Evolutionary conservation across 2,888 invertebrate species (phyloP), one percentile per base, ranked within the genome.

Genomic region (Arge pagana): DNA sequence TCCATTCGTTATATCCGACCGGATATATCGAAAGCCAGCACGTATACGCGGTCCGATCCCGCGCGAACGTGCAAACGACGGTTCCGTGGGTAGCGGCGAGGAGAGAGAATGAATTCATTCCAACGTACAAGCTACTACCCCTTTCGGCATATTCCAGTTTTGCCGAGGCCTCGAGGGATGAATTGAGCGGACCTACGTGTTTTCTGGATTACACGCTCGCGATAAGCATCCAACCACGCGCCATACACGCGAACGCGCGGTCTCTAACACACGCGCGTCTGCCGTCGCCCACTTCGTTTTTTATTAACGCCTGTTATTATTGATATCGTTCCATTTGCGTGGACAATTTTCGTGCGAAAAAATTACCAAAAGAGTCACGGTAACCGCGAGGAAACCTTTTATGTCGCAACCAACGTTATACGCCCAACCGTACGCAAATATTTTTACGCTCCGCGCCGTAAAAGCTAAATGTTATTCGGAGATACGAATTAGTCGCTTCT

Each of bases 171-270:
- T 65, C 70, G 67, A 64, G 72, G 74, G 73, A 73, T 72, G 71
- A 74, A 75, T 74, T 74, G 73, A 70, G 66, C 71, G 64, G 69
- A 68, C 66, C 68, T 70, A 45, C 31, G 70, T 74, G 72, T 75
- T 74, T 45, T 70, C 70, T 67, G 72, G 68, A 70, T 72, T 72
- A 73, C 73, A 74, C 71, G 63, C 69, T 61, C 62, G 60, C 67
- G 62, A 67, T 68, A 66, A 68, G 69, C 62, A 61, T 54, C 56
- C 54, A 60, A 53, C 63, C 57, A n/a, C n/a, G n/a, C n/a, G n/a
- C n/a, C n/a, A n/a, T n/a, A n/a, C n/a, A n/a, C n/a, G n/a, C n/a
- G n/a, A n/a, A n/a, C n/a, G n/a, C n/a, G n/a, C n/a, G n/a, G n/a
- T n/a, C n/a, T n/a, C n/a, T n/a, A n/a, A n/a, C n/a, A n/a, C n/a